phyloP scores from a whole-genome alignment of 1,140 invertebrate species.

The Eulimnadia texana region DNA sequence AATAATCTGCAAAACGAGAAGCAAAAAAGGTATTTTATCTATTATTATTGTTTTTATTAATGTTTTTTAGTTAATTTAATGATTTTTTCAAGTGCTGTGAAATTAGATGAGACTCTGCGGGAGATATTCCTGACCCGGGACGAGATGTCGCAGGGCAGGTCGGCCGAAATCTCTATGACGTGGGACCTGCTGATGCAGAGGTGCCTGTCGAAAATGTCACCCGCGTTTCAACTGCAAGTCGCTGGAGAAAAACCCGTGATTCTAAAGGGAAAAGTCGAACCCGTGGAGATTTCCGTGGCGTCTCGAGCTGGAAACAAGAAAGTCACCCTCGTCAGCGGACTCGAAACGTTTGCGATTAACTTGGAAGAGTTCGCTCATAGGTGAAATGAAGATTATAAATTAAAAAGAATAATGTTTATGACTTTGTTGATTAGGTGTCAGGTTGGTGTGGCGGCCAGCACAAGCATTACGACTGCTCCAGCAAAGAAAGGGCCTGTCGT shows the following conservation, averaged over 20 bases:
- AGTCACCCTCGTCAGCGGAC: constrained; percentile 74
- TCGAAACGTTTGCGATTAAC: constrained; percentile 69
- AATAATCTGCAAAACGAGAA: constrained; percentile 45
- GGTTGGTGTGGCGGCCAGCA: constrained; percentile 66
- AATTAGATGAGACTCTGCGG: constrained; percentile 35
- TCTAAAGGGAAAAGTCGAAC: constrained; percentile 56
- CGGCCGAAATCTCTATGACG: constrained; percentile 19
- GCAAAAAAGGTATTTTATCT: constrained; percentile 24
- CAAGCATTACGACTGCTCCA: constrained; percentile 56
- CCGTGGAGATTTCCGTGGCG: constrained; percentile 59
- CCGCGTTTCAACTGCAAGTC: constrained; percentile 50
- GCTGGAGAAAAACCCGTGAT: constrained; percentile 40
- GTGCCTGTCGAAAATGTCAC: constrained; percentile 55
- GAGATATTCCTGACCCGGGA: constrained; percentile 26
- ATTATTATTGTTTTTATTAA: constrained; percentile 1
- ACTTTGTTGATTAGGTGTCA: constrained; percentile 50
- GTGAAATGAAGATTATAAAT: neutral
- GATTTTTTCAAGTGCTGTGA: constrained; percentile 34
- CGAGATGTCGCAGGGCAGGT: constrained; percentile 23
- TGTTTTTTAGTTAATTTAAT: neutral
- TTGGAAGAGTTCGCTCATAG: constrained; percentile 55
- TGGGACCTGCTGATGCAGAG: constrained; percentile 59
- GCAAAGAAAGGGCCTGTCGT: constrained; percentile 62
- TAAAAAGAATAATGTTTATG: too few species aligned
- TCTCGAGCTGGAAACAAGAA: constrained; percentile 78